phyloP scores from a whole-genome alignment of 2,113 vertebrate genomes.

The Oxygymnocypris stewartii region DNA sequence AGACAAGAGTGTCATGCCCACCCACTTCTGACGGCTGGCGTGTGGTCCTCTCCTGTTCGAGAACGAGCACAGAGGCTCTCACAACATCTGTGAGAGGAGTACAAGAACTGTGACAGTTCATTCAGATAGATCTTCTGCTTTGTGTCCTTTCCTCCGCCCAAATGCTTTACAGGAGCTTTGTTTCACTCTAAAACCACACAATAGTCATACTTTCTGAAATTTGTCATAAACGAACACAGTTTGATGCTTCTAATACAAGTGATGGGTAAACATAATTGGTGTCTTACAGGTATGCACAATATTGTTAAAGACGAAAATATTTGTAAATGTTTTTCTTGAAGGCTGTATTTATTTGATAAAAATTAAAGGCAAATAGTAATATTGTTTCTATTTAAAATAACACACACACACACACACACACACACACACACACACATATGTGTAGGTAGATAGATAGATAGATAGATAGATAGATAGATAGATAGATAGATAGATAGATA shows the following conservation, averaged over 20 bases:
- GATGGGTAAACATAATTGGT: not conserved
- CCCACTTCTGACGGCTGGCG: conserved; percentile 31
- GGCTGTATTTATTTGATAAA: not conserved
- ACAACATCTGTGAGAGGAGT: not conserved
- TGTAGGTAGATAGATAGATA: too few relatives aligned
- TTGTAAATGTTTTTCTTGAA: not conserved
- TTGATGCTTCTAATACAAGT: not conserved
- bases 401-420: too few relatives aligned
- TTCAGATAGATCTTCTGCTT: not conserved
- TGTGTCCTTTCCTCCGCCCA: not conserved
- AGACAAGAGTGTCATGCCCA: conserved; percentile 12
- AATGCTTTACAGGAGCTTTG: not conserved
- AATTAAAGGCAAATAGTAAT: not conserved
- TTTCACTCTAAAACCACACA: not conserved
- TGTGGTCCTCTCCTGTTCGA: not conserved
- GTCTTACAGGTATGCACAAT: not conserved
- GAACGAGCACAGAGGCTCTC: conserved; percentile 4
- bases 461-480: too few relatives aligned
- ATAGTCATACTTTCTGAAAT: not conserved
- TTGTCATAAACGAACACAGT: not conserved
- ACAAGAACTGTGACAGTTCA: not conserved
- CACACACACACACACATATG: too few relatives aligned
- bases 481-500: too few relatives aligned
- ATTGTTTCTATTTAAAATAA: not conserved
- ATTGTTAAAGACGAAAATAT: not conserved